Evolutionary conservation across 2,797 vertebrate genomes (phyloP), one percentile per base, ranked within the genome.

Genomic region (Cichlasoma orientale): DNA sequence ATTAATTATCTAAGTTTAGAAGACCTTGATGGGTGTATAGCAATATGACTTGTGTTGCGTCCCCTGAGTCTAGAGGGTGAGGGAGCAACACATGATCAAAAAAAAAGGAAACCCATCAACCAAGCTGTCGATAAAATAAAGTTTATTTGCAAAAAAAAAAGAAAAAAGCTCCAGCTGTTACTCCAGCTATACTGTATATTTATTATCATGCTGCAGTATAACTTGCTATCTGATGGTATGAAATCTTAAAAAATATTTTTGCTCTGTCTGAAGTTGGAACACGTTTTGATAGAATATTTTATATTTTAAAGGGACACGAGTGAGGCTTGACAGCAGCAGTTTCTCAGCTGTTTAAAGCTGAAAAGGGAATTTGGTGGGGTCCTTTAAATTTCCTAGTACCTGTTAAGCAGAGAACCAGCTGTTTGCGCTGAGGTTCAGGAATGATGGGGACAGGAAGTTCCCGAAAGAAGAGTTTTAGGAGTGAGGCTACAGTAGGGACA

Each of bases 381-480:
- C 1, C 9, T 4, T 66, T 19, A 47, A 66, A 31, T 1, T 74
- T 23, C 21, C 31, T 36, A 23, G 16, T 95, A 97, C 96, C 95
- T 93, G 89, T 92, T 78, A 95, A 91, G 82, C 78, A 79, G 53
- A 85, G 75, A 55, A 95, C 70, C 78, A 97, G 78, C 61, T 83
- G 86, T 77, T 82, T 83, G 29, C 91, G 93, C n/a, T 94, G 79
- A 25, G 78, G 41, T 44, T 95, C 94, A 1, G 96, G 96, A 66
- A 97, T 90, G 56, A 97, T 23, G 52, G 96, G 93, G 44, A 89
- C 87, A 8, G 96, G 97, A 14, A 97, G 88, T 80, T 97, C 96
- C 75, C 96, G 93, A 33, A 97, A 81, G 88, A 97, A 97, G 33
- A 96, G 93, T 87, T 97, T 97, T 52, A 97, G 92, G 21, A 97